Base-by-base conservation (phyloP, 2,888 invertebrate genomes). In the Ceriagrion tenellum region DNA sequence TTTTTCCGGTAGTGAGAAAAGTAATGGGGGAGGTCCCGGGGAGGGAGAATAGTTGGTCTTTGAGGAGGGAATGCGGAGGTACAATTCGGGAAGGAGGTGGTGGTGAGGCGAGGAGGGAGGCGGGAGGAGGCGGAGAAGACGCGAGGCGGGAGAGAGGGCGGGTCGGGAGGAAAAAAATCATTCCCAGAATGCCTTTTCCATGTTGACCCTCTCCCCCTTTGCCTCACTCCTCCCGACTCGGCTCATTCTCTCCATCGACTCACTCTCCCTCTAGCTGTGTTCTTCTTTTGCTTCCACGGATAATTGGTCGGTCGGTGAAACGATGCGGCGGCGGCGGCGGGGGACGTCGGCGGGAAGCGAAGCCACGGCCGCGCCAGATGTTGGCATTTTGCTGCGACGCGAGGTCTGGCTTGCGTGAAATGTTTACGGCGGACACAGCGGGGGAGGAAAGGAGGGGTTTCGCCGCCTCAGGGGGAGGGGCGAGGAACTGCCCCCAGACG, bases 301-400 rank as follows among this genome's bases (percentile, higher is more conserved):
- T 89, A 89, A 89, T 89, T 89, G 89, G 89, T 89, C 55, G 89
- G 55, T 89, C 89, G 89, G 55, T 89, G 55, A 89, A 89, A 89
- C 89, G 55, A 47, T 89, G 89, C 23, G 35, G 88, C 6, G 88
- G 47, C 47, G 59, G 59, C 59, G 16, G 59, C 10, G 59, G 59
- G 20, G 10, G 59, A 3, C 55, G 23, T 55, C 26, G 89, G 89
- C 30, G 30, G 89, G 55, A 2, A 59, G 89, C 23, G 30, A 35
- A 35, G 40, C 40, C 47, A 35, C 88, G 26, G 26, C 88, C 55
- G 55, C 26, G 89, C 55, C 89, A 89, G 55, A 89, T 89, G 89
- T 26, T n/a, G 89, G 55, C 89, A 55, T 89, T 89, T 89, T 55
- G n/a, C 89, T 55, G 35, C 26, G 59, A 59, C 59, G 89, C 35